Conservation (phyloP, 2,113 vertebrate species). For the Sterna hirundo region DNA sequence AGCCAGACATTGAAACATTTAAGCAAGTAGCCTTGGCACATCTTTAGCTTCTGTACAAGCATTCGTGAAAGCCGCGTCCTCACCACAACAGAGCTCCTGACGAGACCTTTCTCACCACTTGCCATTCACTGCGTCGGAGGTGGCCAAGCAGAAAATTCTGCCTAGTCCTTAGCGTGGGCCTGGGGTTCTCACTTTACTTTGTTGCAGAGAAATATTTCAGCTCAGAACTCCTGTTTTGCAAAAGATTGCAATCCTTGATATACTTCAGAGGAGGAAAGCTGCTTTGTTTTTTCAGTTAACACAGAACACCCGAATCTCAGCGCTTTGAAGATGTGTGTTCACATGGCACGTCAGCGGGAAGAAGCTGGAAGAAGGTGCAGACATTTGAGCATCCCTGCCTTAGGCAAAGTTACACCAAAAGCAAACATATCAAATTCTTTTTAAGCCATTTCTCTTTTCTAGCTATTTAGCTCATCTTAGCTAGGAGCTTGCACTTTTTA, state of each 20-base stretch:
- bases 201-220: neutral
- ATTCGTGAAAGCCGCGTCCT: neutral
- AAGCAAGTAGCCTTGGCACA: neutral
- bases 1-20: neutral
- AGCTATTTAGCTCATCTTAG: neutral
- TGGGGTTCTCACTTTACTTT: neutral
- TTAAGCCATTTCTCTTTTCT: neutral
- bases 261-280: neutral
- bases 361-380: neutral
- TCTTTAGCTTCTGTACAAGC: neutral
- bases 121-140: neutral
- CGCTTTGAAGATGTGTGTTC: neutral
- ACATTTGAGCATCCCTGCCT: neutral
- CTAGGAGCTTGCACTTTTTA: neutral
- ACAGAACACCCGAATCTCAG: neutral
- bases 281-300: neutral
- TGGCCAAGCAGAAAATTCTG: neutral
- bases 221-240: neutral
- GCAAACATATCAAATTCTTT: neutral
- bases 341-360: rapidly evolving
- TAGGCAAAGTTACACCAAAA: neutral
- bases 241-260: neutral
- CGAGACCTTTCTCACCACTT: neutral
- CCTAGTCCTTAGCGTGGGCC: neutral
- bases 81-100: neutral